phyloP scores from a whole-genome alignment of 2,888 invertebrate genomes.

The Cremastinae sp. region DNA sequence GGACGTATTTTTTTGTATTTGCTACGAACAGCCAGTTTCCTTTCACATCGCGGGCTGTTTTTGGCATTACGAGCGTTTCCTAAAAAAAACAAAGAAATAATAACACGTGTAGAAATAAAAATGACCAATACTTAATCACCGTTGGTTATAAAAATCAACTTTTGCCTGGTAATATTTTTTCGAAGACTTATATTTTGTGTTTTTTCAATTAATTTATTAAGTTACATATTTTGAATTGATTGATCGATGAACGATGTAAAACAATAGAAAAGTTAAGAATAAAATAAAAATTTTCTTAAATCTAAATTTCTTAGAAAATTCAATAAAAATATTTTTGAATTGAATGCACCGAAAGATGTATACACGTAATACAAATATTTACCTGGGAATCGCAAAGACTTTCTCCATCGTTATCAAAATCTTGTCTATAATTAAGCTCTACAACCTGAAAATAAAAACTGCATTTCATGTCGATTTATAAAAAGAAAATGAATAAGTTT shows the following conservation, averaged over 20 bases:
- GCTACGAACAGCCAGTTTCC: conserved; percentile 86
- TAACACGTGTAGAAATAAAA: not conserved
- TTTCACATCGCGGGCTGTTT: conserved; percentile 82
- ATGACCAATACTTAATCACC: not conserved
- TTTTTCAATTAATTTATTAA: too few species aligned
- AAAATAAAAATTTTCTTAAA: too few species aligned
- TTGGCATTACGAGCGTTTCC: conserved; percentile 83
- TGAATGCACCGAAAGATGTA: not conserved
- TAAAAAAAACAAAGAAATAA: conserved; percentile 34
- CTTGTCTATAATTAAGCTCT: conserved; percentile 51
- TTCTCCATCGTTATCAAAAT: conserved; percentile 47
- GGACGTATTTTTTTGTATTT: conserved; percentile 84
- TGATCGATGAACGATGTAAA: too few species aligned
- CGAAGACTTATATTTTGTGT: too few species aligned
- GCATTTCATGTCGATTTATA: too few species aligned
- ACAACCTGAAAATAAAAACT: conserved; percentile 23
- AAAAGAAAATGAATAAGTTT: not conserved
- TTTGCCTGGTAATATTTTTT: too few species aligned
- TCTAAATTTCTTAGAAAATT: too few species aligned
- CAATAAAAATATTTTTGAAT: not conserved
- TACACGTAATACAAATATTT: conserved; percentile 4
- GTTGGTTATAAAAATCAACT: too few species aligned
- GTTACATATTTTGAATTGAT: too few species aligned
- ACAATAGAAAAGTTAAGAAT: too few species aligned
- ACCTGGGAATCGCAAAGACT: conserved; percentile 63